phyloP scores from a whole-genome alignment of 2,113 vertebrate genomes.

The Henicopernis longicauda region DNA sequence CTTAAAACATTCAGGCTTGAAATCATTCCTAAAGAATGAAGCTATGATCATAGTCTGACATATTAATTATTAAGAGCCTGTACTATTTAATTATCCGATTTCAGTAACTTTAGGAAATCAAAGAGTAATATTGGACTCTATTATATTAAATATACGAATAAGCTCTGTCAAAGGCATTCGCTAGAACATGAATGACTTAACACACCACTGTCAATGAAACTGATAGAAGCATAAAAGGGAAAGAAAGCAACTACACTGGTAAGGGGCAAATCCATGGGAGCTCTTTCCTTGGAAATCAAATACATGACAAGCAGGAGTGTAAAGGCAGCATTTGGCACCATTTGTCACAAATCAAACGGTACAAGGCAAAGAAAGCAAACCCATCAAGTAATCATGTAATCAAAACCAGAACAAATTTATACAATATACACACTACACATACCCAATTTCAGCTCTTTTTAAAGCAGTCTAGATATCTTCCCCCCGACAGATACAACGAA shows the following conservation, averaged over 20 bases:
- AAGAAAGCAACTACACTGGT: background rate
- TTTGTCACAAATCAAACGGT: background rate
- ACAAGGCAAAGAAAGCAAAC: background rate
- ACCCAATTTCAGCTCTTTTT: background rate
- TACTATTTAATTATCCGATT: conserved; percentile 1
- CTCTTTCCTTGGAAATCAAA: background rate
- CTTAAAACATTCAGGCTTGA: background rate
- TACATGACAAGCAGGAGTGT: background rate
- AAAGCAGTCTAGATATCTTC: background rate
- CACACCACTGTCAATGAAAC: background rate
- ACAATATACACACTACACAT: background rate
- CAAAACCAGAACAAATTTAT: background rate
- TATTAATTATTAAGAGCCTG: background rate
- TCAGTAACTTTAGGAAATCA: background rate
- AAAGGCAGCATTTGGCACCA: background rate
- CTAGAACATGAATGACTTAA: background rate
- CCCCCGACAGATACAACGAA: background rate
- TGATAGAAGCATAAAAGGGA: background rate
- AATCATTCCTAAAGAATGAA: background rate
- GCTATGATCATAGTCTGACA: background rate
- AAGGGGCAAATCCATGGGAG: background rate
- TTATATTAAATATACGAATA: background rate
- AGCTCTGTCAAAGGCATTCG: background rate
- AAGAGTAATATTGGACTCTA: background rate
- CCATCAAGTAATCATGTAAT: background rate